phyloP scores from a whole-genome alignment of 1,140 invertebrate genomes.

The Fopius arisanus region DNA sequence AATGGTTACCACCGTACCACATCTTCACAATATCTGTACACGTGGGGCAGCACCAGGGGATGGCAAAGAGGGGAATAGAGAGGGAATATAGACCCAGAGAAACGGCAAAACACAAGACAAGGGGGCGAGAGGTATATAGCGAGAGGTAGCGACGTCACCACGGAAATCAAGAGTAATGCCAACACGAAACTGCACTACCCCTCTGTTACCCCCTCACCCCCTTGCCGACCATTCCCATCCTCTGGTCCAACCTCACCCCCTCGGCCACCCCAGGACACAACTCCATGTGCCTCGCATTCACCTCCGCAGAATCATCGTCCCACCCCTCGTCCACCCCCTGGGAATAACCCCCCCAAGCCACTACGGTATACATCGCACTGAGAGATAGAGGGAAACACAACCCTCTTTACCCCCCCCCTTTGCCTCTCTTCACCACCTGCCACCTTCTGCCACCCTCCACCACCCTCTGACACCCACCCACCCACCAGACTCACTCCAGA shows the following conservation, averaged over 20 bases:
- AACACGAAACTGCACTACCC: conserved; percentile 67
- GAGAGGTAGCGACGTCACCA: conserved; percentile 60
- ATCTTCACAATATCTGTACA: not conserved
- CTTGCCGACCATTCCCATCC: conserved; percentile 23
- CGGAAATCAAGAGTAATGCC: conserved; percentile 67
- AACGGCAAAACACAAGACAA: conserved; percentile 40
- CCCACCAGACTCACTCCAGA: not conserved
- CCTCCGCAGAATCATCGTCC: conserved; percentile 36
- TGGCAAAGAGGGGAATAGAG: conserved; percentile 13
- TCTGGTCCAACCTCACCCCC: conserved; percentile 29
- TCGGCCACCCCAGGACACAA: conserved; percentile 35
- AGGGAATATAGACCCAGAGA: conserved; percentile 27
- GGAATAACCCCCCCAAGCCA: conserved; percentile 34
- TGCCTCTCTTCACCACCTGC: too few species aligned
- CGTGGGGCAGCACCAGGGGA: conserved; percentile 1
- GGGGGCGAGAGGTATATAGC: conserved; percentile 35
- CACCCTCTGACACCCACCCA: not conserved
- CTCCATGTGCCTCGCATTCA: conserved; percentile 34
- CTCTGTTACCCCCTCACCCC: conserved; percentile 45
- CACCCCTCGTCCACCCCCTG: conserved; percentile 51
- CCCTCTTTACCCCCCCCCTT: not conserved
- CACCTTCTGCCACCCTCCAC: not conserved
- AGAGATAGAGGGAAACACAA: conserved; percentile 24
- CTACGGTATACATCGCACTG: conserved; percentile 10
- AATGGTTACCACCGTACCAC: not conserved